Percentiles rank a stretch among this genome's conserved stretches.
Evolutionary conservation across 1,140 invertebrate genomes (phyloP).

Genomic region (Lepidostoma basale): DNA sequence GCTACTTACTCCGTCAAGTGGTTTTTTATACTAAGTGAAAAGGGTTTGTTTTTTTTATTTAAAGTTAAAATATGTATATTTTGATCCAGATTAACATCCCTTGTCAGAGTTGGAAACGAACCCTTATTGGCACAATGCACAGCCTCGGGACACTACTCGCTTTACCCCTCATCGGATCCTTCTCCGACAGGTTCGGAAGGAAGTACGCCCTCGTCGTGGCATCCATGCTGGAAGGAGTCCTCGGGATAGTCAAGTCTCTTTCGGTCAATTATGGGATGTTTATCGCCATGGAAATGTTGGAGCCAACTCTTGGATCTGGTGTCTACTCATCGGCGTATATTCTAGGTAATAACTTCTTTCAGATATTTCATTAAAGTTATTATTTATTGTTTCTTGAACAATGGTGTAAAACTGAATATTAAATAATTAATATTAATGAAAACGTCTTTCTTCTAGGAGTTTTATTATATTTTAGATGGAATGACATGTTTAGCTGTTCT

Average conservation of each 20-base stretch:
- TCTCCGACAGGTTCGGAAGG: slow-evolving; percentile 71
- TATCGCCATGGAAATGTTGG: slow-evolving; percentile 68
- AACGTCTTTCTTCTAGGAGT: too few relatives aligned
- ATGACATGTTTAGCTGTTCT: too few relatives aligned
- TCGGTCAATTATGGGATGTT: slow-evolving; percentile 71
- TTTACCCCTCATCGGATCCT: slow-evolving; percentile 68
- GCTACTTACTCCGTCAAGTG: too few relatives aligned
- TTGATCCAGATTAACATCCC: slow-evolving; percentile 52
- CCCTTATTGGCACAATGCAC: slow-evolving; percentile 72
- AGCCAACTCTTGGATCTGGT: slow-evolving; percentile 60
- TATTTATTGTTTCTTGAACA: not conserved
- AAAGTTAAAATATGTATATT: not conserved
- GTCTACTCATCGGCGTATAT: slow-evolving; percentile 56
- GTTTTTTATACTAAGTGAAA: too few relatives aligned
- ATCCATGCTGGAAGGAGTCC: slow-evolving; percentile 62
- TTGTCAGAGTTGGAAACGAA: slow-evolving; percentile 70
- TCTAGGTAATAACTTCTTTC: slow-evolving; percentile 49
- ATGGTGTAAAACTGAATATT: too few relatives aligned
- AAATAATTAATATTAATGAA: too few relatives aligned
- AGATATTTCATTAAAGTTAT: not conserved
- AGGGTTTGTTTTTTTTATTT: not conserved
- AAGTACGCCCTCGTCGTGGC: slow-evolving; percentile 66
- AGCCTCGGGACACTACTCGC: slow-evolving; percentile 73
- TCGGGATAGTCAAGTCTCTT: slow-evolving; percentile 70
- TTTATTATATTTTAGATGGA: too few relatives aligned